A percentile compares a stretch with the other conserved stretches of the same genome.
phyloP scores from a whole-genome alignment of 2,797 vertebrate genomes.

The Eupleurogrammus muticus region DNA sequence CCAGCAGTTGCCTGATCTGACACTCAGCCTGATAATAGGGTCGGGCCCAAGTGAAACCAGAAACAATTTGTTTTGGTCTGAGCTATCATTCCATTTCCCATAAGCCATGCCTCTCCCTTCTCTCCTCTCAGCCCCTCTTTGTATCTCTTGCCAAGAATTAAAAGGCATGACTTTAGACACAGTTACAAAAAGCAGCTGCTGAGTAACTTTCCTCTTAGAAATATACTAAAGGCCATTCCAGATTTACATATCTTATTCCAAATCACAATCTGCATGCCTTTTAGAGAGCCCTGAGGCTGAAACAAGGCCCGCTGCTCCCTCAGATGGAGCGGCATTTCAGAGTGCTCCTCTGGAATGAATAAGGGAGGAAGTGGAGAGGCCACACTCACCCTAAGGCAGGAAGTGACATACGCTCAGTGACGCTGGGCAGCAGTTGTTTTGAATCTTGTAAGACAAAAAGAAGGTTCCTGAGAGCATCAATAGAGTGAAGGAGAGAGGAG shows the following conservation, averaged over 20 bases:
- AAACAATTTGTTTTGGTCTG: constrained; percentile 83
- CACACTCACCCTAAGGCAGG: constrained; percentile 81
- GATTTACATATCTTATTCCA: constrained; percentile 85
- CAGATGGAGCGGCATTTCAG: constrained; percentile 66
- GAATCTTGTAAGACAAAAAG: constrained; percentile 80
- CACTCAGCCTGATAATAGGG: constrained; percentile 80
- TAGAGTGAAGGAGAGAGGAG: constrained; percentile 53
- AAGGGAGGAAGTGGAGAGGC: constrained; percentile 81
- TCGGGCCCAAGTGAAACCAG: constrained; percentile 82
- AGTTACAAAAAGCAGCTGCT: constrained; percentile 86
- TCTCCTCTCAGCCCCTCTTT: constrained; percentile 79
- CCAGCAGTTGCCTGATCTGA: constrained; percentile 80
- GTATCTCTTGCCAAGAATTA: constrained; percentile 84
- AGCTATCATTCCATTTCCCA: constrained; percentile 83
- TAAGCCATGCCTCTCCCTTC: constrained; percentile 82
- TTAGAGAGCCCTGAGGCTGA: constrained; percentile 68
- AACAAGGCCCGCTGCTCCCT: constrained; percentile 58
- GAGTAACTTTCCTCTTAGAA: constrained; percentile 73
- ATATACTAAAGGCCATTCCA: constrained; percentile 76
- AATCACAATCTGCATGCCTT: constrained; percentile 79
- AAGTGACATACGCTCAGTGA: constrained; percentile 83
- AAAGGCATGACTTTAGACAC: constrained; percentile 84
- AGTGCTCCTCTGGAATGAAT: constrained; percentile 82
- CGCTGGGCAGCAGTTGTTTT: constrained; percentile 84
- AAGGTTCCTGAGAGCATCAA: constrained; percentile 66